These are phyloP conservation scores for Euthynnus affinis DNA, from an alignment of 2,797 vertebrate genomes.

Conservation along the genomic window DNA sequence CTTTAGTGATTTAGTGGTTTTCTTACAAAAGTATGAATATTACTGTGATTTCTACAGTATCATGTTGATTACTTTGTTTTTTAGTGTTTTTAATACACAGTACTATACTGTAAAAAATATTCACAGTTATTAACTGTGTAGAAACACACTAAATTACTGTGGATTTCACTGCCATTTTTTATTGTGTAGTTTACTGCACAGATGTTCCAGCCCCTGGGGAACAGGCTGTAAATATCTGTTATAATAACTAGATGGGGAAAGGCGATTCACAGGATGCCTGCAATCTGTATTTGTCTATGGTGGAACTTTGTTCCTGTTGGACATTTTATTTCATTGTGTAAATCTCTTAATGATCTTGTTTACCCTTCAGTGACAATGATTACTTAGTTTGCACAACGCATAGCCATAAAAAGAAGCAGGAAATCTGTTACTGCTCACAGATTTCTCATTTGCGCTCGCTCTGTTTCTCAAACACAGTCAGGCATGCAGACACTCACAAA, in stretches of 20 bases:
- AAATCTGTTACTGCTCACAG: conserved; percentile 44
- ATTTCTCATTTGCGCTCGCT: not conserved
- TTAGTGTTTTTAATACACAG: too few species aligned
- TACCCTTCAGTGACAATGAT: conserved; percentile 43
- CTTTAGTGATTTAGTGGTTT: too few species aligned
- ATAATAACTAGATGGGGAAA: conserved; percentile 1
- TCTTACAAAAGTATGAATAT: too few species aligned
- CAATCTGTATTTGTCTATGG: conserved; percentile 3
- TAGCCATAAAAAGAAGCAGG: conserved; percentile 49
- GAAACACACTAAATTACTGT: too few species aligned
- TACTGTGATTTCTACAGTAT: too few species aligned
- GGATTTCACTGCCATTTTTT: too few species aligned
- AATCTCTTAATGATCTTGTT: conserved; percentile 63
- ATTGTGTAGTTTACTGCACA: conserved; percentile 7
- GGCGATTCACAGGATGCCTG: conserved; percentile 29
- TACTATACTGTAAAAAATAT: too few species aligned
- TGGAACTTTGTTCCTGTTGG: conserved; percentile 21
- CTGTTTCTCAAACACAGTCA: conserved; percentile 7
- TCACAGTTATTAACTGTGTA: too few species aligned
- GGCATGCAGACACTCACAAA: conserved; percentile 22
- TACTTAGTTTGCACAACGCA: conserved; percentile 32
- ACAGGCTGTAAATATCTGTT: conserved; percentile 31
- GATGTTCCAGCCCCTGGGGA: conserved; percentile 30
- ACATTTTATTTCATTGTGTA: conserved; percentile 17
- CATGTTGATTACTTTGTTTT: too few species aligned